Percentiles rank a stretch among this genome's conserved stretches.
These are phyloP conservation scores for Tichodroma muraria DNA, from an alignment of 2,113 vertebrate species.

Conservation along the genomic window DNA sequence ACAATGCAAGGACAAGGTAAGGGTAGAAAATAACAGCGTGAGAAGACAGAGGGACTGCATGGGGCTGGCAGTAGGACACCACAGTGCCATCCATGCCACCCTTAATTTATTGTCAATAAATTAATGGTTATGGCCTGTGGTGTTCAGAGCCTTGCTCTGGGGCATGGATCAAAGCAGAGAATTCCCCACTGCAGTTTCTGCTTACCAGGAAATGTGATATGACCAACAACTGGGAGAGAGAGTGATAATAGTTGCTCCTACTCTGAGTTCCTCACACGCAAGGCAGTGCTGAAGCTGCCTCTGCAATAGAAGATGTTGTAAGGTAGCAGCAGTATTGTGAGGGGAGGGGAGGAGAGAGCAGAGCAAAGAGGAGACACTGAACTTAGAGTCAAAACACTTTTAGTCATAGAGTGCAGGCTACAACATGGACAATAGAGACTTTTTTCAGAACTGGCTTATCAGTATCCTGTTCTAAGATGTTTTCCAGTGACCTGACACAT, in stretches of 20 bases:
- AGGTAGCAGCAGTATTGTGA: background rate
- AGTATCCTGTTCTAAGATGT: background rate
- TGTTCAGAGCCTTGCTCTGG: background rate
- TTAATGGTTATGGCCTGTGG: background rate
- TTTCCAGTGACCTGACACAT: background rate
- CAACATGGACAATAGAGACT: background rate
- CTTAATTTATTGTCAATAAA: background rate
- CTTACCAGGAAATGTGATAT: background rate
- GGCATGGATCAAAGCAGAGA: background rate
- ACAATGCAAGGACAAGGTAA: background rate
- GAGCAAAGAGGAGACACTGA: background rate
- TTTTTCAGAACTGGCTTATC: background rate
- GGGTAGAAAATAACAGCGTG: background rate
- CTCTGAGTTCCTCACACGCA: background rate
- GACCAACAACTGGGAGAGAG: background rate
- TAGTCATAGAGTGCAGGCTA: background rate
- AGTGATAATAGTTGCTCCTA: background rate
- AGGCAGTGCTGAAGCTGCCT: background rate
- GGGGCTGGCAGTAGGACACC: background rate
- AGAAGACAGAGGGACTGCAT: background rate
- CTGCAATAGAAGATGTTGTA: background rate
- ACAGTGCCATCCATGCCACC: background rate
- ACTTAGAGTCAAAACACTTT: background rate
- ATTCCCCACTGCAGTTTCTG: background rate
- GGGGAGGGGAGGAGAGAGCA: background rate